phyloP scores from a whole-genome alignment of 2,888 invertebrate species.

The Galerucella calmariensis region DNA sequence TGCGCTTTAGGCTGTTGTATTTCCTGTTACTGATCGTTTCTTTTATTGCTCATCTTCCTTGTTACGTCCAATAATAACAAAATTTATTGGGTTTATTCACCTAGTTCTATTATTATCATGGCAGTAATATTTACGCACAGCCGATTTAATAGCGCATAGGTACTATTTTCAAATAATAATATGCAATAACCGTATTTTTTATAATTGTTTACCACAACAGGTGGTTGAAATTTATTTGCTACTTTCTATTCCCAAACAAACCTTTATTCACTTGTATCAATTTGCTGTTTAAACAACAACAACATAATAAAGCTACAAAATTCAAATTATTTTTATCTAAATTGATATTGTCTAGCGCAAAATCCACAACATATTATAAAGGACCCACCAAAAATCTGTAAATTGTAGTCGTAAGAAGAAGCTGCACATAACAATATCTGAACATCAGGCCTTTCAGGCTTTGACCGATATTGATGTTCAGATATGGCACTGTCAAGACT shows the following conservation, averaged over 20 bases:
- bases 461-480: too few relatives aligned
- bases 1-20: conserved; percentile 7
- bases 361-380: too few relatives aligned
- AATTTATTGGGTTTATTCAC: conserved; percentile 33
- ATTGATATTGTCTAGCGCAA: too few relatives aligned
- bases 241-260: neutral
- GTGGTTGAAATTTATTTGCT: conserved; percentile 1
- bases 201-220: neutral
- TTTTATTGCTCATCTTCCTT: conserved; percentile 34
- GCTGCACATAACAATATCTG: too few relatives aligned
- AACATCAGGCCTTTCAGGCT: too few relatives aligned
- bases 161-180: conserved; percentile 7
- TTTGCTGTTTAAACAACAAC: too few relatives aligned
- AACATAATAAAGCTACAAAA: too few relatives aligned
- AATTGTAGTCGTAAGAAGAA: too few relatives aligned
- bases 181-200: conserved; percentile 1
- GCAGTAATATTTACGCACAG: conserved; percentile 23
- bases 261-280: neutral
- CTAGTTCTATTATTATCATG: conserved; percentile 31
- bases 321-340: too few relatives aligned
- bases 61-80: conserved; percentile 33
- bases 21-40: conserved; percentile 39
- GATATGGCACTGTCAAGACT: too few relatives aligned
- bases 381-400: too few relatives aligned
- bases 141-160: neutral